Base-by-base conservation (phyloP, 64 coral and sea anemone species). In the Dendronephthya gigantea region DNA sequence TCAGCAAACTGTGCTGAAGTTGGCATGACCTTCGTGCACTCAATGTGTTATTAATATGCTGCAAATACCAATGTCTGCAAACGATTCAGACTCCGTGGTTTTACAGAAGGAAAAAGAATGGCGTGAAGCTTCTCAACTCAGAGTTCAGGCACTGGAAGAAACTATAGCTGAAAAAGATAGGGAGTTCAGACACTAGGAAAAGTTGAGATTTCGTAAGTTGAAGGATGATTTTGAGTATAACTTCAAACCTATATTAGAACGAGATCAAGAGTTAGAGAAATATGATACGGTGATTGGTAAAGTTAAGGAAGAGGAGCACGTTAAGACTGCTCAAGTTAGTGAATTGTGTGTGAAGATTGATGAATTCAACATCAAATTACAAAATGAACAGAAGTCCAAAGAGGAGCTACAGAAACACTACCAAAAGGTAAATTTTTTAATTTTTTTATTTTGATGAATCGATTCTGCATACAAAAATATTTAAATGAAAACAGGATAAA, bases 171-270 rank as follows among this genome's bases (percentile, higher is more conserved):
- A 93, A 56, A 90, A 91, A 74, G 91, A 93, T 82, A 89, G 82
- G 13, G 85, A 90, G 33, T 33, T 96, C 10, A 70, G 86, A 39
- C 92, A n/a, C n/a, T n/a, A 88, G 27, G 91, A 96, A 82, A 90
- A 75, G 89, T 29, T 89, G 19, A 85, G 94, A 25, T 93, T 96
- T 91, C 72, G 89, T 31, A 96, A 96, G 68, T 47, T 96, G 30
- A 96, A 91, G 81, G 94, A 96, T 12, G 94, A 96, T 87, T 96
- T 96, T 93, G 86, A 93, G 40, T 93, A 96, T 38, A 96, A 96
- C 86, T 58, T 96, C 23, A 93, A 93, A 82, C 79, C 93, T 38
- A 50, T 96, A 3, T 82, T 90, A 27, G 94, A 96, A 69, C 88
- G 94, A 82, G 94, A 96, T 68, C 58, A 81, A n/a, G 94, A 96